Percentiles rank a stretch among this genome's conserved stretches.
Evolutionary conservation across 2,888 invertebrate species (phyloP).

Genomic region (Cyaniris semiargus): DNA sequence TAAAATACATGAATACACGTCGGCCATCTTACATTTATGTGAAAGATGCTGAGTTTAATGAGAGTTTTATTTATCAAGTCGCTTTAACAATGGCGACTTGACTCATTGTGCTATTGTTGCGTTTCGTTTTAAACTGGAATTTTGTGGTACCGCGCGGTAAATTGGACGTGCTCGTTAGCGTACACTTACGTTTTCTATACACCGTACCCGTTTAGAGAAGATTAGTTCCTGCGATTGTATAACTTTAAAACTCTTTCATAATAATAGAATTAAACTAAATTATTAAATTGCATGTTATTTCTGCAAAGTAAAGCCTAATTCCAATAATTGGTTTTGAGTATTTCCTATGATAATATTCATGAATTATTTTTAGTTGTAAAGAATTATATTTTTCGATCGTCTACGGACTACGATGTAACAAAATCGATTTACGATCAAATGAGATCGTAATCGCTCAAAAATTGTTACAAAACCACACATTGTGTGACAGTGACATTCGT

Average conservation of each 20-base stretch:
- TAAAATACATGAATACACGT: constrained; percentile 29
- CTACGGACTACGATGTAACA: background rate
- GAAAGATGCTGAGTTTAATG: constrained; percentile 70
- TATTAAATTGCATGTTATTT: no score
- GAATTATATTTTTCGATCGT: no score
- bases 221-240: constrained; percentile 39
- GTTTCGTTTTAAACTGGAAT: constrained; percentile 71
- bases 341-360: no score
- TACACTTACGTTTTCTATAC: constrained; percentile 50
- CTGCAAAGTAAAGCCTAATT: no score
- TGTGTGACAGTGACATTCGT: background rate
- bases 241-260: background rate
- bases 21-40: constrained; percentile 44
- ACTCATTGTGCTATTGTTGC: constrained; percentile 75
- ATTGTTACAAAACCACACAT: background rate
- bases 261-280: background rate
- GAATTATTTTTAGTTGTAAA: no score
- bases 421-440: background rate
- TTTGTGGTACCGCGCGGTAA: constrained; percentile 70
- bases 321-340: no score
- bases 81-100: constrained; percentile 67
- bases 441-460: background rate
- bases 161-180: constrained; percentile 70
- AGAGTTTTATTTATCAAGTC: constrained; percentile 77
- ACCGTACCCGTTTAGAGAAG: constrained; percentile 37